Base-by-base conservation (phyloP, 1,140 invertebrate genomes). In the Drosophila arizonae region DNA sequence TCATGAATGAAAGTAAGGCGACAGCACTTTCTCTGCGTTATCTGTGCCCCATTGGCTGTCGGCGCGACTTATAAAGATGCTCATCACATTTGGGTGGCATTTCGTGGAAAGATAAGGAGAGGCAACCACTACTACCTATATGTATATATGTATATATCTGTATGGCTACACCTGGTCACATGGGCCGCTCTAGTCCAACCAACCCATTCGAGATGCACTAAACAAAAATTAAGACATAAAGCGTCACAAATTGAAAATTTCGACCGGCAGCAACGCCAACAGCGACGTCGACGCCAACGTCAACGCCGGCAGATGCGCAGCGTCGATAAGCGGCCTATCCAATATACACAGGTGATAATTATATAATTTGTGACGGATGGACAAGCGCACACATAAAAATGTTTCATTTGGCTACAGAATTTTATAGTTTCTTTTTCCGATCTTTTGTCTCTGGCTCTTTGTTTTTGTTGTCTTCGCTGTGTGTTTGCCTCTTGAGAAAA, bases 291-390 rank as follows among this genome's bases (percentile, higher is more conserved):
- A 28, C 75, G 4, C 0, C 58, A 11, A 30, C 51, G 24, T 36
- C 62, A 61, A 28, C 75, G 4, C 0, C 58, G 70, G 69, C 82
- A 81, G 80, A 89, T 89, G 70, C 69, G 73, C 72, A 80, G 66
- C 73, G 51, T 54, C 79, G 84, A 86, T 89, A 86, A 86, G 79
- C 79, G 75, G 79, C 84, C 79, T 89, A 85, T 71, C 72, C 75
- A 58, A 71, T 71, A 72, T 88, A 87, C 79, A 88, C 84, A 88
- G 84, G 84, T 88, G 84, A 88, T 88, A 88, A 88, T 88, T 88
- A 88, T 88, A 88, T 88, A 88, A 88, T 88, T 88, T 88, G 84
- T 88, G 84, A 88, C 84, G 84, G 84, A 88, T 88, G 84, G 84
- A 88, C 84, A 87, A 88, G 79, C 36, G 36, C 84, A 84, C 84